Evolutionary conservation across 2,888 invertebrate genomes (phyloP), one percentile per base, ranked within the genome.

Genomic region (Drosophila borborema): DNA sequence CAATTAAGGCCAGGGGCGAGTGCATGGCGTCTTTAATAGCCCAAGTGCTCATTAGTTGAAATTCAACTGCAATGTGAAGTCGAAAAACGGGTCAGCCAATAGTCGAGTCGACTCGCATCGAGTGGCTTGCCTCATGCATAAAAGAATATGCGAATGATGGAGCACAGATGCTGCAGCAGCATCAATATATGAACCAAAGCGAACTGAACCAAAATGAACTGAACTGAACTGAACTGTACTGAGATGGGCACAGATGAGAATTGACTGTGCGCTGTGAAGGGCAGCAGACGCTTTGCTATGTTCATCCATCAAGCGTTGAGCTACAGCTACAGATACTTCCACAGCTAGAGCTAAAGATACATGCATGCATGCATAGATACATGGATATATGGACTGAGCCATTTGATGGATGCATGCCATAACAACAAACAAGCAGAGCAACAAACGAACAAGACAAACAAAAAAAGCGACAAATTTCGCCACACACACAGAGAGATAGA

Each of bases 261-360:
- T n/a, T 43, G 59, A 40, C 23, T 46, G 23, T 2, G 45, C 36
- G 54, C 28, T 28, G 48, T 58, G 63, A 69, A 73, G 74, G 62
- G 62, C 67, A 58, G 38, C 68, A 61, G 61, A 55, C 72, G 64
- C 41, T 18, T 54, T 40, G 2, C 20, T 18, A 38, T 45, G 36
- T 48, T 77, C 86, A 88, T 88, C 88, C 71, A 70, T 82, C 86
- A 85, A 66, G 56, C 51, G 63, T 62, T 67, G 59, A 74, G 75
- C 74, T 65, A 48, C 28, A 48, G 46, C 12, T 23, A 23, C 45
- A 80, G 58, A 74, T 60, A 74, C 51, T 38, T 53, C 8, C 34
- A 20, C 36, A 53, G 34, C 38, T 9, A 54, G 20, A 56, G 51
- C 28, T 53, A 36, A 53, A 73, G 28, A 41, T 63, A 63, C 66